A percentile compares a stretch with the other conserved stretches of the same genome.
Conservation (phyloP, 2,888 invertebrate species). For the Macropis europaea region DNA sequence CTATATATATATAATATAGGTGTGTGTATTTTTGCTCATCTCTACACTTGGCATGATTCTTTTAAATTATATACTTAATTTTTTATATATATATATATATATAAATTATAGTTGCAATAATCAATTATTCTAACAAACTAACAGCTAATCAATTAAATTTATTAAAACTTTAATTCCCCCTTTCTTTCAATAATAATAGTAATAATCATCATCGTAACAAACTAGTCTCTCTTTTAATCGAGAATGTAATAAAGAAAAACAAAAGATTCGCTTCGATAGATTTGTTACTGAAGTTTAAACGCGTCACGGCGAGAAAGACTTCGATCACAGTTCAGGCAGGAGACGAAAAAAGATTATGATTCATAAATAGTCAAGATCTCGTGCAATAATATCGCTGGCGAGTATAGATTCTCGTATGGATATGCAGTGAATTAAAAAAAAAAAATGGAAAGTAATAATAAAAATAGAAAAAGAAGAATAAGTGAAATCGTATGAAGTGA, state of each 20-base stretch:
- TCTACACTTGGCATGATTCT: slow-evolving; percentile 20
- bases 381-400: slow-evolving; percentile 17
- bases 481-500: slow-evolving; percentile 14
- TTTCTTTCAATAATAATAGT: slow-evolving; percentile 7
- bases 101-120: slow-evolving; percentile 33
- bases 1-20: slow-evolving; percentile 10
- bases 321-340: slow-evolving; percentile 49
- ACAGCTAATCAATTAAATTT: slow-evolving; percentile 30
- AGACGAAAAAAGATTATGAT: slow-evolving; percentile 35
- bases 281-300: slow-evolving; percentile 29
- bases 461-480: slow-evolving; percentile 9
- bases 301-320: slow-evolving; percentile 36
- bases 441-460: slow-evolving; percentile 24
- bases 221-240: slow-evolving; percentile 21
- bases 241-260: too few species aligned
- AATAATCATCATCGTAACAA: too few species aligned
- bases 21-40: slow-evolving; percentile 7
- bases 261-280: too few species aligned
- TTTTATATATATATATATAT: too few species aligned
- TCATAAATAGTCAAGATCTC: slow-evolving; percentile 28
- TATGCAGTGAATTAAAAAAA: slow-evolving; percentile 26
- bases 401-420: slow-evolving; percentile 17
- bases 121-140: slow-evolving; percentile 39
- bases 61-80: slow-evolving; percentile 26
- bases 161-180: slow-evolving; percentile 7